Conservation (phyloP, 1,140 invertebrate species). For the Hestina assimilis region DNA sequence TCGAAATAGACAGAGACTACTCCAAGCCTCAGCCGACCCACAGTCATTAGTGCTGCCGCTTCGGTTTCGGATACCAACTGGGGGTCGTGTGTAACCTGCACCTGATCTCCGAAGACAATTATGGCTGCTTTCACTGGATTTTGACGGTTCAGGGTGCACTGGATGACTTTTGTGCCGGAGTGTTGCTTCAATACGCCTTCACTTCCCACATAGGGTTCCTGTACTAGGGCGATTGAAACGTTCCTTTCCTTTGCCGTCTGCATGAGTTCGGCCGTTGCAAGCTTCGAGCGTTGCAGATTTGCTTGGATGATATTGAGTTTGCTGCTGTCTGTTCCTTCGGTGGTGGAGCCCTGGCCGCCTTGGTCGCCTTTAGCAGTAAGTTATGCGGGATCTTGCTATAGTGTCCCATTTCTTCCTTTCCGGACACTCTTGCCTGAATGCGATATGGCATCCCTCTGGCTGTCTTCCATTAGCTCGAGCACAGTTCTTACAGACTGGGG, state of each 20-base stretch:
- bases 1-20: conserved; percentile 5
- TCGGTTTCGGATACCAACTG: conserved; percentile 33
- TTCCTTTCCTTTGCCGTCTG: conserved; percentile 1
- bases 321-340: not conserved
- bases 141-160: conserved; percentile 25
- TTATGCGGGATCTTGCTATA: conserved; percentile 11
- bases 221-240: conserved; percentile 4
- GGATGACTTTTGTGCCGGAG: conserved; percentile 19
- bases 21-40: conserved; percentile 13
- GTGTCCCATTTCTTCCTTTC: conserved; percentile 19
- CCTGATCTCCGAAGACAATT: conserved; percentile 12
- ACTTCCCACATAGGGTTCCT: conserved; percentile 25
- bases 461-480: not conserved
- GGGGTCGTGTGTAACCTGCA: conserved; percentile 35
- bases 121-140: conserved; percentile 31
- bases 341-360: not conserved
- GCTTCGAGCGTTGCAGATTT: conserved; percentile 23
- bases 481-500: conserved; percentile 4
- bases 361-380: conserved; percentile 20
- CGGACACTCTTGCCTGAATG: conserved; percentile 14
- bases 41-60: conserved; percentile 18
- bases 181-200: conserved; percentile 13
- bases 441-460: not conserved
- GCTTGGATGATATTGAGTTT: conserved; percentile 17
- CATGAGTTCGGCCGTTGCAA: conserved; percentile 25